phyloP scores from a whole-genome alignment of 2,797 vertebrate species.

The Spondyliosoma cantharus region DNA sequence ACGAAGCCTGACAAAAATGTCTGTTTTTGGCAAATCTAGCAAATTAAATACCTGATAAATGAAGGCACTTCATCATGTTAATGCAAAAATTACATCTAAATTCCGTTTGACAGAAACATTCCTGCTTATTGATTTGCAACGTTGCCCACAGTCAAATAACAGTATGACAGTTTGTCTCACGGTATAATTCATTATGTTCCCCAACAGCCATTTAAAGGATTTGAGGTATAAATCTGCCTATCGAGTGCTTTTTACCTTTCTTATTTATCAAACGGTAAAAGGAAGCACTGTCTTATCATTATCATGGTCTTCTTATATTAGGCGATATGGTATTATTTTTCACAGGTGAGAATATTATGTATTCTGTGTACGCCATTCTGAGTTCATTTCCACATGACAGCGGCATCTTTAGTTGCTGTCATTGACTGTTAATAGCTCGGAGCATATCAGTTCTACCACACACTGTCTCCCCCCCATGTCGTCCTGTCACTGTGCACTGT shows the following conservation, averaged over 20 bases:
- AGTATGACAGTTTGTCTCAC: constrained; percentile 1
- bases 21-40: not conserved
- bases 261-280: not conserved
- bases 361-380: constrained; percentile 4
- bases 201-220: not conserved
- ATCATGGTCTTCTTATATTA: not conserved
- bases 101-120: constrained; percentile 4
- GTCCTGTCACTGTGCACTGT: constrained; percentile 32
- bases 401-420: constrained; percentile 49
- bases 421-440: constrained; percentile 62
- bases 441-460: constrained; percentile 51
- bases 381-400: constrained; percentile 44
- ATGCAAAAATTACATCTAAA: constrained; percentile 6
- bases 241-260: not conserved
- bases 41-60: constrained; percentile 22
- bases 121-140: constrained; percentile 11
- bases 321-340: constrained; percentile 14
- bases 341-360: constrained; percentile 15
- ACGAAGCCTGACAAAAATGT: not conserved
- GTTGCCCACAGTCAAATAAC: constrained; percentile 2
- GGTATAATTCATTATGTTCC: not conserved
- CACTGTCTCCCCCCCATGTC: constrained; percentile 15
- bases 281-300: not conserved
- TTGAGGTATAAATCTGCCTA: not conserved
- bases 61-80: constrained; percentile 2